Evolutionary conservation across 2,888 invertebrate genomes (phyloP).

Genomic region (Lordiphosa andalusiaca): DNA sequence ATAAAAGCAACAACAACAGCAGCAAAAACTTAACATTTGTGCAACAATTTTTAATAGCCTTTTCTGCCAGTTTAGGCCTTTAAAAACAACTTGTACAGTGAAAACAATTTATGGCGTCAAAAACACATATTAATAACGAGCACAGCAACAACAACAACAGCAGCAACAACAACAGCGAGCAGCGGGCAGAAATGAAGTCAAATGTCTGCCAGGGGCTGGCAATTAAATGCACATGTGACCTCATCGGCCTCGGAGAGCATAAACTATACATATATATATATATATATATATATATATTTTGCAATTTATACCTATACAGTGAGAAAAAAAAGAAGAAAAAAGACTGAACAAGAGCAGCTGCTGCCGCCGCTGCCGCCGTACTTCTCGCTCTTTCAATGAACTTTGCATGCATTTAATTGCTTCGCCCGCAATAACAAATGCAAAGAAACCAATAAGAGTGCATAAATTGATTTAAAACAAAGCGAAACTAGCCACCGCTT

Average conservation of each 20-base stretch:
- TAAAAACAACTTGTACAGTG: slow-evolving; percentile 34
- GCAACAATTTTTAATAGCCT: slow-evolving; percentile 39
- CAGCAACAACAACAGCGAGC: not conserved
- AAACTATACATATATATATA: slow-evolving; percentile 2
- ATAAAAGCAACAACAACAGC: slow-evolving; percentile 22
- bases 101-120: slow-evolving; percentile 42
- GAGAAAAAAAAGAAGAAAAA: too few relatives aligned
- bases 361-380: slow-evolving; percentile 23
- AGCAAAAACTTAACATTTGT: slow-evolving; percentile 21
- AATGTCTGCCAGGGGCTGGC: slow-evolving; percentile 39
- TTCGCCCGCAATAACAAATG: slow-evolving; percentile 21
- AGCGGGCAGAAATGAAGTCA: slow-evolving; percentile 46
- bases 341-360: slow-evolving; percentile 7
- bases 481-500: too few relatives aligned
- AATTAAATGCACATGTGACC: slow-evolving; percentile 51
- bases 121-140: too few relatives aligned
- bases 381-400: slow-evolving; percentile 48
- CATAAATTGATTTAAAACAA: too few relatives aligned
- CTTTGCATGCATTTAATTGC: slow-evolving; percentile 63
- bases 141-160: too few relatives aligned
- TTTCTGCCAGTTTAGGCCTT: slow-evolving; percentile 34
- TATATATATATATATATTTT: not conserved
- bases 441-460: not conserved
- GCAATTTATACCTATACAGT: too few relatives aligned
- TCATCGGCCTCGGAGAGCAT: slow-evolving; percentile 13